These are phyloP conservation scores for Erythrolamprus reginae DNA, from an alignment of 2,113 vertebrate species.

Conservation along the genomic window DNA sequence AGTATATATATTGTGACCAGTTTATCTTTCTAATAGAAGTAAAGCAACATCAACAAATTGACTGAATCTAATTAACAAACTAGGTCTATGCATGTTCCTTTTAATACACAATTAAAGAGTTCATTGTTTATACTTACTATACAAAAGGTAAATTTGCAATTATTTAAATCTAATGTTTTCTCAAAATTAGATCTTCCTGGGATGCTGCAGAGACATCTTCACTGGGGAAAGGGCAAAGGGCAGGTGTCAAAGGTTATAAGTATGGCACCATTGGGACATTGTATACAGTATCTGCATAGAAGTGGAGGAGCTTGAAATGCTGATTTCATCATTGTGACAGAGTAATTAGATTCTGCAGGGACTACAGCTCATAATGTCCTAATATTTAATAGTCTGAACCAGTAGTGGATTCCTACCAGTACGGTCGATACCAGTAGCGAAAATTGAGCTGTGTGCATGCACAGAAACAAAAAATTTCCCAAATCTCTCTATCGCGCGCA, in stretches of 20 bases:
- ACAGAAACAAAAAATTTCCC: too few species aligned
- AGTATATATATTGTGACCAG: background rate
- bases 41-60: slow-evolving; percentile 13
- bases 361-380: background rate
- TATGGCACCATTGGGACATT: background rate
- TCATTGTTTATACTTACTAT: background rate
- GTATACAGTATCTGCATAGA: background rate
- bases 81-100: background rate
- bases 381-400: background rate
- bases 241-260: background rate
- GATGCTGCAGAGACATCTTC: background rate
- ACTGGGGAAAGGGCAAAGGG: background rate
- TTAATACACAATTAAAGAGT: background rate
- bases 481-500: too few species aligned
- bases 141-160: background rate
- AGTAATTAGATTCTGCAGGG: background rate
- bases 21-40: slow-evolving; percentile 26
- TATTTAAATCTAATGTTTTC: background rate
- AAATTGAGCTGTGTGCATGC: too few species aligned
- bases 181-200: background rate
- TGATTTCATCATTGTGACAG: background rate
- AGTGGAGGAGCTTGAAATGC: background rate
- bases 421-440: too few species aligned
- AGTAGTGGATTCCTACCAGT: too few species aligned
- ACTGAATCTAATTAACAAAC: background rate